Evolutionary conservation across 2,797 vertebrate genomes (phyloP).

Genomic region (Pangasius macronema): DNA sequence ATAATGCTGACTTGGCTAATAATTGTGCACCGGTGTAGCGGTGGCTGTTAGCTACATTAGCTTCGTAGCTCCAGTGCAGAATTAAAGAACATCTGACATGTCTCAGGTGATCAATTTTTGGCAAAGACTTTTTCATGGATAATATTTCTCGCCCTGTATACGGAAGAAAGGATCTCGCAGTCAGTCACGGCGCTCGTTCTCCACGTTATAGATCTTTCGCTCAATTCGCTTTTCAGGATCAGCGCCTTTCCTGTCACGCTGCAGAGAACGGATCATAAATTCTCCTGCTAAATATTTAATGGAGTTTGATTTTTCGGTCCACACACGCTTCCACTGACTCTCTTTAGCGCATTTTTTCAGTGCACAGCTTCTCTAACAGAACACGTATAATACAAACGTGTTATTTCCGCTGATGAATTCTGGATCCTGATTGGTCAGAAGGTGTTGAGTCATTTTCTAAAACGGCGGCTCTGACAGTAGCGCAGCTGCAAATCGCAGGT

Average conservation of each 20-base stretch:
- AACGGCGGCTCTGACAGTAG: background rate
- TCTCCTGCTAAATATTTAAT: conserved; percentile 53
- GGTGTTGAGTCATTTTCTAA: too few species aligned
- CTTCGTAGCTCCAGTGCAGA: background rate
- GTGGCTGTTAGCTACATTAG: background rate
- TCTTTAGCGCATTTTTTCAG: background rate
- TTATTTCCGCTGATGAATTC: background rate
- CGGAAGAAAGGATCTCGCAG: conserved; percentile 16
- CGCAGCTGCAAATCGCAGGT: background rate
- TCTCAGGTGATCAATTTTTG: background rate
- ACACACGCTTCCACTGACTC: background rate
- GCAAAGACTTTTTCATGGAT: conserved; percentile 31
- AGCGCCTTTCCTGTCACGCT: conserved; percentile 48
- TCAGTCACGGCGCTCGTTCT: conserved; percentile 31
- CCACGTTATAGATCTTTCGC: conserved; percentile 44
- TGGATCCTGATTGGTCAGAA: too few species aligned
- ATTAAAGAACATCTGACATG: background rate
- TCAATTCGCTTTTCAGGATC: conserved; percentile 48
- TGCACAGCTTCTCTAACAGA: conserved; percentile 36
- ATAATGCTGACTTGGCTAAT: too few species aligned
- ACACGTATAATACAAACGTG: background rate
- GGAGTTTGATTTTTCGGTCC: conserved; percentile 48
- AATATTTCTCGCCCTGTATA: conserved; percentile 30
- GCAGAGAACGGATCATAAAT: conserved; percentile 49
- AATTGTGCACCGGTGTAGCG: too few species aligned